A percentile compares a stretch with the other conserved stretches of the same genome.
phyloP scores from a whole-genome alignment of 2,113 vertebrate genomes.

The Microcebus jonahi region DNA sequence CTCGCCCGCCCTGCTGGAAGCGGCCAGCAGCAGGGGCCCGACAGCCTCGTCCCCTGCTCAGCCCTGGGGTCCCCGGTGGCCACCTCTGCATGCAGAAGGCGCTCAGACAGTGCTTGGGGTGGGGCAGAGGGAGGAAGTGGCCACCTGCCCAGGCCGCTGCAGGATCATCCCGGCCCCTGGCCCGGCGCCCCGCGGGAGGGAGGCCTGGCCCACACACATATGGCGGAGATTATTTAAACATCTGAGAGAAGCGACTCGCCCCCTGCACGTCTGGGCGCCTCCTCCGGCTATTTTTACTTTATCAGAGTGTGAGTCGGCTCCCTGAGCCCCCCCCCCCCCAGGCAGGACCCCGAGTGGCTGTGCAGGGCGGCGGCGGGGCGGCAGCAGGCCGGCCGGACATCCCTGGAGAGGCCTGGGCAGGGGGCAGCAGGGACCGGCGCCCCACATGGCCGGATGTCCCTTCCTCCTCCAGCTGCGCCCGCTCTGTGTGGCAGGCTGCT shows the following conservation, averaged over 20 bases:
- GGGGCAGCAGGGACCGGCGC: background rate
- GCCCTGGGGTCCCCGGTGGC: background rate
- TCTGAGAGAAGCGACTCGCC: constrained; percentile 59
- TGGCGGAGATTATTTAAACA: constrained; percentile 50
- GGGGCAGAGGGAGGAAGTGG: background rate
- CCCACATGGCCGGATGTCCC: background rate
- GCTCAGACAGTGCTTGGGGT: background rate
- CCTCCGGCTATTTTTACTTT: constrained; percentile 70
- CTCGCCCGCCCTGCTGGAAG: accelerated
- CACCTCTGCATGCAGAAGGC: accelerated
- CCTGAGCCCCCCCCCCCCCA: background rate
- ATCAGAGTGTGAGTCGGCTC: constrained; percentile 9
- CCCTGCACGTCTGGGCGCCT: constrained; percentile 58
- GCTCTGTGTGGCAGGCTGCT: accelerated
- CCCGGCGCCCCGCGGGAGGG: background rate
- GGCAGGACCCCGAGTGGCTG: background rate
- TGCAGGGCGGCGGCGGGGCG: background rate
- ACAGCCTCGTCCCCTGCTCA: background rate
- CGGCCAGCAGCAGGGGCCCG: background rate
- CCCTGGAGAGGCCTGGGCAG: background rate
- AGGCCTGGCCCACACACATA: constrained; percentile 67
- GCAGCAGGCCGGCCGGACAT: no score
- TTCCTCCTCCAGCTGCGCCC: background rate
- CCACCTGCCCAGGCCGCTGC: background rate
- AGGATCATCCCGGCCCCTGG: background rate